A percentile compares a stretch with the other conserved stretches of the same genome.
phyloP scores from a whole-genome alignment of 1,140 invertebrate species.

The Cydia splendana region DNA sequence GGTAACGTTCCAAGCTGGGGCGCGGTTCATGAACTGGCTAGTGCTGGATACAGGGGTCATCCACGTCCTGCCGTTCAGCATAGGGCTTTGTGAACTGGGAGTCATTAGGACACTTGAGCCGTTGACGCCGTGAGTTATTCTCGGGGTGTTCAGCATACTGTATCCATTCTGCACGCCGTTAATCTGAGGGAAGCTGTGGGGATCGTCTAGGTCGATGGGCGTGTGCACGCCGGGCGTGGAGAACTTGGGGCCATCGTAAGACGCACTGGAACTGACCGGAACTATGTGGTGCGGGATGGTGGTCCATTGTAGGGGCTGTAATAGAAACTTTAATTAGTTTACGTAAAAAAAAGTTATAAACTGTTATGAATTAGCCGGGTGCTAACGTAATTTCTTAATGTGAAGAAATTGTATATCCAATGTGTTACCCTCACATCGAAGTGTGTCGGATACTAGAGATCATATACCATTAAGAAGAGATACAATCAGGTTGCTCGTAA shows the following conservation, averaged over 20 bases:
- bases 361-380: too few relatives aligned
- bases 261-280: neutral
- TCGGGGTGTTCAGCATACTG: neutral
- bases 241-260: constrained; percentile 63
- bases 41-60: neutral
- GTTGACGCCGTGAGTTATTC: neutral
- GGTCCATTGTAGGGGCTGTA: constrained; percentile 37
- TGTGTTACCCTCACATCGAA: too few relatives aligned
- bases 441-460: too few relatives aligned
- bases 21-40: neutral
- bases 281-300: constrained; percentile 13
- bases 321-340: constrained; percentile 13
- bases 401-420: too few relatives aligned
- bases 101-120: constrained; percentile 1
- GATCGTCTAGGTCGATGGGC: constrained; percentile 2
- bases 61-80: neutral
- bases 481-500: too few relatives aligned
- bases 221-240: neutral
- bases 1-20: neutral
- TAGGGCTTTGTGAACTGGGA: neutral
- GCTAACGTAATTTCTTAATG: too few relatives aligned
- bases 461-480: too few relatives aligned
- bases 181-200: neutral
- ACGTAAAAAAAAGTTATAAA: too few relatives aligned
- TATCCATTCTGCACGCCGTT: neutral